A percentile compares a stretch with the other conserved stretches of the same genome.
These are phyloP conservation scores for Glomeris marginata DNA, from an alignment of 2,888 invertebrate species.

Conservation along the genomic window DNA sequence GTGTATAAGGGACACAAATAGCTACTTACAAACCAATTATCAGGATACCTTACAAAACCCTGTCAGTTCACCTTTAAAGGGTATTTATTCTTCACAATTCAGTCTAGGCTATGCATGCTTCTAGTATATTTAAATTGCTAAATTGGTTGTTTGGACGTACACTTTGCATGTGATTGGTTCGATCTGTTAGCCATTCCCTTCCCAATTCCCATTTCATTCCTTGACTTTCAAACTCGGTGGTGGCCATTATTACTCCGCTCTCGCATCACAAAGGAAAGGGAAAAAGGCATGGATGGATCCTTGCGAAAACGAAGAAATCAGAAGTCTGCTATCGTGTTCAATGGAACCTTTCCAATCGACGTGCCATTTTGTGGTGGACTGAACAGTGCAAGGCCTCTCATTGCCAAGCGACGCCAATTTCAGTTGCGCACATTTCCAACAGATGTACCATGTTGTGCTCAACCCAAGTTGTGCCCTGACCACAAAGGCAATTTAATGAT, in stretches of 20 bases:
- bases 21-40: too few species aligned
- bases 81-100: too few species aligned
- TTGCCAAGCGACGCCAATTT: not conserved
- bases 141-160: too few species aligned
- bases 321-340: slow-evolving; percentile 25
- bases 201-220: slow-evolving; percentile 20
- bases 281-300: slow-evolving; percentile 24
- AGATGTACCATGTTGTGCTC: slow-evolving; percentile 9
- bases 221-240: slow-evolving; percentile 23
- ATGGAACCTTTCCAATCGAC: slow-evolving; percentile 76
- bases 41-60: too few species aligned
- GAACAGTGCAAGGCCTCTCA: not conserved
- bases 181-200: slow-evolving; percentile 26
- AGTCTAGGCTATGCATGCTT: too few species aligned
- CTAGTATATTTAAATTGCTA: too few species aligned
- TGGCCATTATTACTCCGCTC: slow-evolving; percentile 9
- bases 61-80: too few species aligned
- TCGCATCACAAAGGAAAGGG: slow-evolving; percentile 22
- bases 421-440: slow-evolving; percentile 6
- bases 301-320: slow-evolving; percentile 23
- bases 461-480: slow-evolving; percentile 5
- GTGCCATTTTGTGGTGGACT: slow-evolving; percentile 35
- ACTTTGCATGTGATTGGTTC: slow-evolving; percentile 31
- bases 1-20: too few species aligned
- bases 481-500: too few species aligned